Conservation (phyloP, 2,797 vertebrate genomes). For the Acomys russatus region DNA sequence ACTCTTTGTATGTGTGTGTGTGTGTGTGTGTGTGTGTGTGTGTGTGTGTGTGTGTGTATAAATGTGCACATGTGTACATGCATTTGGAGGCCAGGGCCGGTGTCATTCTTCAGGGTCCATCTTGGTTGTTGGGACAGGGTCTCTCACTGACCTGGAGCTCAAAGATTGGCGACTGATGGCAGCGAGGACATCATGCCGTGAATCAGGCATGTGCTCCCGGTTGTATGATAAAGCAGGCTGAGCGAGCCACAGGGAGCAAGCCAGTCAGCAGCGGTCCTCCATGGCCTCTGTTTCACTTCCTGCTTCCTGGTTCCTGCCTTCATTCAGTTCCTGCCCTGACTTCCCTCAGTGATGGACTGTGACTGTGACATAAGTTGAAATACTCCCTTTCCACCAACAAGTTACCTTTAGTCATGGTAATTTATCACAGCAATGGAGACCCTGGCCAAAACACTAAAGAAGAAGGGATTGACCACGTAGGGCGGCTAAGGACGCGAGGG, state of each 20-base stretch:
- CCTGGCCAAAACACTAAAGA: neutral
- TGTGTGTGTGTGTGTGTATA: neutral
- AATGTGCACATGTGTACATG: neutral
- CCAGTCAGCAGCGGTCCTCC: no score
- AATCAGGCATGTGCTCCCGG: neutral
- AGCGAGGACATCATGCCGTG: neutral
- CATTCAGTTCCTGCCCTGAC: neutral
- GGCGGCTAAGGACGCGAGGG: neutral
- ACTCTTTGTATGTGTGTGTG: neutral
- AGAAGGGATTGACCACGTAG: rapidly evolving
- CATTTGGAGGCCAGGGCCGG: neutral
- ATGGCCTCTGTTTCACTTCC: no score
- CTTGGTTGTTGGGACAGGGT: neutral
- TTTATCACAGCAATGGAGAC: neutral
- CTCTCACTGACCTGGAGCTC: neutral
- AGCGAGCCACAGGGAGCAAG: neutral
- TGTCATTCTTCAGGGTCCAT: neutral
- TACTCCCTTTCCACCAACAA: neutral
- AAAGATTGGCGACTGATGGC: neutral
- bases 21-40: neutral
- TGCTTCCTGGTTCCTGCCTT: no score
- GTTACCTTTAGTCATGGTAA: neutral
- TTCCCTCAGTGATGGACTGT: neutral
- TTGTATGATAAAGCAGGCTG: neutral
- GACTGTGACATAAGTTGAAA: no score